These are phyloP conservation scores for Agrotis ipsilon DNA, from an alignment of 2,888 invertebrate genomes.

Conservation along the genomic window DNA sequence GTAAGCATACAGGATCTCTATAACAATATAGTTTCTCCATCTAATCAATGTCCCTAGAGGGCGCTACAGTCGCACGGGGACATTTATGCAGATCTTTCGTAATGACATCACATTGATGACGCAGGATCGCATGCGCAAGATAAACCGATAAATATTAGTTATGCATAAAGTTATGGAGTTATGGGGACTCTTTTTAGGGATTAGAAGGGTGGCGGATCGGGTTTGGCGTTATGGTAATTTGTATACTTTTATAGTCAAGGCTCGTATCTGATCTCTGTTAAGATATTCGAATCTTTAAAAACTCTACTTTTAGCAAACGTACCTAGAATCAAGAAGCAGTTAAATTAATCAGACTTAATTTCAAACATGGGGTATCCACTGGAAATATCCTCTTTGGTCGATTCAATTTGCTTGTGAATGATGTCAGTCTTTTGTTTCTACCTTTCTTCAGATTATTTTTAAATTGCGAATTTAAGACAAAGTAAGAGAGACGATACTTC, in stretches of 20 bases:
- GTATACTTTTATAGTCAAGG: background rate
- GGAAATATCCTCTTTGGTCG: too few relatives aligned
- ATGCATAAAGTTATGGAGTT: conserved; percentile 56
- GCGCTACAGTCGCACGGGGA: conserved; percentile 79
- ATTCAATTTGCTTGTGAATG: background rate
- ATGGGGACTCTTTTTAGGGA: conserved; percentile 36
- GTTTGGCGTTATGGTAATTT: conserved; percentile 24
- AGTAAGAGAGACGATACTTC: background rate
- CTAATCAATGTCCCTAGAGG: conserved; percentile 68
- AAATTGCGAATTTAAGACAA: background rate
- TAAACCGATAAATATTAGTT: conserved; percentile 66
- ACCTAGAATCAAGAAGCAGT: background rate
- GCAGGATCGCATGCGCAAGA: conserved; percentile 49
- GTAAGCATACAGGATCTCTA: conserved; percentile 14
- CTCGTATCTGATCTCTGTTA: background rate
- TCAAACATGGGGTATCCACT: too few relatives aligned
- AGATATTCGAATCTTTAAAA: too few relatives aligned
- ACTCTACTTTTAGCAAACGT: background rate
- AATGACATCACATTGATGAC: conserved; percentile 60
- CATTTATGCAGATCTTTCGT: conserved; percentile 85
- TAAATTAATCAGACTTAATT: too few relatives aligned
- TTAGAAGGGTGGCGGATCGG: conserved; percentile 39
- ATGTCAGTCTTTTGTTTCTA: background rate
- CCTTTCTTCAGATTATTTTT: background rate
- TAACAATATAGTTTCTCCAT: conserved; percentile 43